Conservation (phyloP, 2,797 vertebrate genomes). For the Gallinago solitaria region DNA sequence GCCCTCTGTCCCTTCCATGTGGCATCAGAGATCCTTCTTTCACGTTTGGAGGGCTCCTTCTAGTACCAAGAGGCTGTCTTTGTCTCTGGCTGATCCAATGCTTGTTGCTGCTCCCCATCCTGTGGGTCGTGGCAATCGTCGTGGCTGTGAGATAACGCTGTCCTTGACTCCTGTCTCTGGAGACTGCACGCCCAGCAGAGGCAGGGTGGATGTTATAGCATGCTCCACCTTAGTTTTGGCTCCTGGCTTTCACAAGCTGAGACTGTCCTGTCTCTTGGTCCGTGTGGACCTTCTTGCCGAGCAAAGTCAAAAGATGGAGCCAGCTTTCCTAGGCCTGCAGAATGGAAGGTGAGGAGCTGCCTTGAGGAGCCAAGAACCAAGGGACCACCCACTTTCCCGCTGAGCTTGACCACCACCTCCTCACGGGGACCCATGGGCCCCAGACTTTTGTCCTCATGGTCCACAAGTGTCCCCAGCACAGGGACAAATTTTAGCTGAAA, state of each 20-base stretch:
- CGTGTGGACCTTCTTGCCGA: neutral
- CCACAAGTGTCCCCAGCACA: neutral
- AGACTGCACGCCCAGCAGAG: neutral
- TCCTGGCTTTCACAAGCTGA: neutral
- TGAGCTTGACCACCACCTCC: neutral
- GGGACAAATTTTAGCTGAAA: conserved; percentile 42
- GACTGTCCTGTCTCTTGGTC: neutral
- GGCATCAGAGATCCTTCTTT: neutral
- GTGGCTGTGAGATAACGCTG: neutral
- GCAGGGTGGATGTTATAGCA: neutral
- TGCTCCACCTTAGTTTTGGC: neutral
- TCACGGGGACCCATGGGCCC: neutral
- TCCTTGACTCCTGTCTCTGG: neutral
- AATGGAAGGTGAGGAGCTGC: neutral
- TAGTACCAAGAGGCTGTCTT: neutral
- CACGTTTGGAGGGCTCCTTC: neutral
- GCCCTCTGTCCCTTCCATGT: neutral
- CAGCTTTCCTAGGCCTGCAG: neutral
- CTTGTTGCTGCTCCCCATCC: neutral
- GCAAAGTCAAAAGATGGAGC: neutral
- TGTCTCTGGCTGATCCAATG: neutral
- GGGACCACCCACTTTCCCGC: neutral
- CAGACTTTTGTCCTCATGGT: neutral
- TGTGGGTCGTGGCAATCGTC: neutral
- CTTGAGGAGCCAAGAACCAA: neutral